Percentiles rank a stretch among this genome's conserved stretches.
These are phyloP conservation scores for Plotosus lineatus DNA, from an alignment of 2,113 vertebrate genomes.

Conservation along the genomic window DNA sequence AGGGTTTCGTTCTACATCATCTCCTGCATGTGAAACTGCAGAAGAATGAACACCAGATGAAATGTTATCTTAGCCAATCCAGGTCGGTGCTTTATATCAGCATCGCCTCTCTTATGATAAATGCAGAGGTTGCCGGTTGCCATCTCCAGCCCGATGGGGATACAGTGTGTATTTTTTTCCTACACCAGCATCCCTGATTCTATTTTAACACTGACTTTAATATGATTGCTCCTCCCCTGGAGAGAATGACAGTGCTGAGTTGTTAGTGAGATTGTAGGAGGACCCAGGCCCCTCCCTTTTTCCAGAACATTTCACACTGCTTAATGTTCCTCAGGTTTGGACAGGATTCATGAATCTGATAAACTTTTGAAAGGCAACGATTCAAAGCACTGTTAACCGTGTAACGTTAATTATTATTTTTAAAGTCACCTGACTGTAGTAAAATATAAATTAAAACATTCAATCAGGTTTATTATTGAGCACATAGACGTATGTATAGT, in stretches of 20 bases:
- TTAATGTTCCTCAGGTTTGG: not conserved
- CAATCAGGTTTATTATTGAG: not conserved
- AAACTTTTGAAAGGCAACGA: not conserved
- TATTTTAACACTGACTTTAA: constrained; percentile 1
- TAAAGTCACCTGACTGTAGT: not conserved
- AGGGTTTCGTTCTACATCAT: constrained; percentile 85
- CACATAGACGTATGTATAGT: not conserved
- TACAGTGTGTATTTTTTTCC: not conserved
- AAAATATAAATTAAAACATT: not conserved
- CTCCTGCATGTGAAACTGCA: constrained; percentile 85
- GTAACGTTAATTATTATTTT: not conserved
- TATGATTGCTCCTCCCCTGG: not conserved
- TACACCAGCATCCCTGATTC: not conserved
- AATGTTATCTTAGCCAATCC: not conserved
- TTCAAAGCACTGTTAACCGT: not conserved
- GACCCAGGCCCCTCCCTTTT: not conserved
- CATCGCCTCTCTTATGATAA: not conserved
- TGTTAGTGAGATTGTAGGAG: not conserved
- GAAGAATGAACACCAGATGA: not conserved
- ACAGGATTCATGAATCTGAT: too few species aligned
- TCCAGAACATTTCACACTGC: too few species aligned
- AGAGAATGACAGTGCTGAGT: constrained; percentile 5
- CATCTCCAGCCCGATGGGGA: not conserved
- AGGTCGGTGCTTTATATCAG: constrained; percentile 6
- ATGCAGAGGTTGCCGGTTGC: not conserved